Percentiles rank a stretch among this genome's conserved stretches.
phyloP scores from a whole-genome alignment of 92 coral and sea anemone species.

The Paramuricea clavata region DNA sequence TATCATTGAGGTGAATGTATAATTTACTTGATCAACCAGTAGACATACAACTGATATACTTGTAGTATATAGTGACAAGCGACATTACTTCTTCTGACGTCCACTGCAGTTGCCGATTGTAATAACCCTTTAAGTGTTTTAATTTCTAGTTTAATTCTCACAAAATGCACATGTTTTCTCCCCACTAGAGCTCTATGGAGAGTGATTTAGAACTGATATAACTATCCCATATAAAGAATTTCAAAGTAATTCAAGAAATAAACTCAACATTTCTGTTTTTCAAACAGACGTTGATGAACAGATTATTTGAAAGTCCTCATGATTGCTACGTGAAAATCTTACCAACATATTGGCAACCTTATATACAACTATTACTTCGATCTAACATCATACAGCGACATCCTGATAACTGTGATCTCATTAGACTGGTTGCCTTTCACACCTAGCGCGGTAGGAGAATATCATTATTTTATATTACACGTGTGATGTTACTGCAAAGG shows the following conservation, averaged over 20 bases:
- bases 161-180: no score
- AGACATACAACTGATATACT: no score
- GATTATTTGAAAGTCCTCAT: constrained; percentile 77
- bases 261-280: not conserved
- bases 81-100: not conserved
- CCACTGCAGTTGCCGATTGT: no score
- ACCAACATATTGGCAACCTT: constrained; percentile 89
- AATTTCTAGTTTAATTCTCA: no score
- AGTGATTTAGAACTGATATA: no score
- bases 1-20: constrained; percentile 27
- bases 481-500: no score
- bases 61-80: no score
- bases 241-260: not conserved
- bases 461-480: not conserved
- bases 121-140: no score
- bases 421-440: constrained; percentile 82
- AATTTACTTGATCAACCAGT: no score
- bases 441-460: not conserved
- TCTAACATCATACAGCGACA: constrained; percentile 86
- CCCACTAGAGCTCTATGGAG: no score
- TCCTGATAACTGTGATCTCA: constrained; percentile 81
- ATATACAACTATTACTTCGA: constrained; percentile 86
- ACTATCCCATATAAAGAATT: no score
- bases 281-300: constrained; percentile 82
- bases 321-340: constrained; percentile 81